phyloP scores from a whole-genome alignment of 2,797 vertebrate species.

The Poeciliopsis paucimaculata region DNA sequence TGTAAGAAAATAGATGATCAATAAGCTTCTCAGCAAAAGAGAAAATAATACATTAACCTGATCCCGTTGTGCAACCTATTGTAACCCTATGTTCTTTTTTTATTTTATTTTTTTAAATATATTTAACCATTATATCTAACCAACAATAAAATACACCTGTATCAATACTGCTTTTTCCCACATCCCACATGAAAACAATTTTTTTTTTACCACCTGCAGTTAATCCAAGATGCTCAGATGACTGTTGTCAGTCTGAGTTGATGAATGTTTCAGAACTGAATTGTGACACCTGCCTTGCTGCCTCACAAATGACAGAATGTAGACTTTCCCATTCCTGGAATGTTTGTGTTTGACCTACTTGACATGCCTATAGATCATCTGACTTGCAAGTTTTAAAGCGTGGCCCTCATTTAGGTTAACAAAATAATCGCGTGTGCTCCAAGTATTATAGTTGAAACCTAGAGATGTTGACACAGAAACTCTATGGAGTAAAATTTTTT shows the following conservation, averaged over 20 bases:
- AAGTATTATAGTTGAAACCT: not conserved
- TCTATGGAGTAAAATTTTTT: not conserved
- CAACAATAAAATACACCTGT: conserved; percentile 47
- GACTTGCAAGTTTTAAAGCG: conserved; percentile 6
- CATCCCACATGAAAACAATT: conserved; percentile 40
- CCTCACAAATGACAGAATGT: conserved; percentile 44
- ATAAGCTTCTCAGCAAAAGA: no score
- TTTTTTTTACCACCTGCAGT: conserved; percentile 23
- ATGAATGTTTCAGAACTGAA: conserved; percentile 9
- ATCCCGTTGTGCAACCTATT: not conserved
- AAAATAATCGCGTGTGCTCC: not conserved
- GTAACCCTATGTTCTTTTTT: no score
- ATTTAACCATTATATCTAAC: not conserved
- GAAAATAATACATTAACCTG: not conserved
- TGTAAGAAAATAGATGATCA: not conserved
- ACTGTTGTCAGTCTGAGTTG: conserved; percentile 1
- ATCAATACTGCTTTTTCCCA: conserved; percentile 41
- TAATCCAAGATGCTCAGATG: conserved; percentile 10
- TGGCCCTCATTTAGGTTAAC: conserved; percentile 19
- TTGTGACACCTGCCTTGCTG: conserved; percentile 43
- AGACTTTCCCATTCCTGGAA: conserved; percentile 4
- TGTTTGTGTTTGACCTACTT: conserved; percentile 1
- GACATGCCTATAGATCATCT: conserved; percentile 24
- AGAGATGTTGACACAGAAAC: not conserved
- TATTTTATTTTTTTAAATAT: not conserved